Conservation (phyloP, 35 echinoderm and acorn worm genomes). For the Amphiura filiformis region DNA sequence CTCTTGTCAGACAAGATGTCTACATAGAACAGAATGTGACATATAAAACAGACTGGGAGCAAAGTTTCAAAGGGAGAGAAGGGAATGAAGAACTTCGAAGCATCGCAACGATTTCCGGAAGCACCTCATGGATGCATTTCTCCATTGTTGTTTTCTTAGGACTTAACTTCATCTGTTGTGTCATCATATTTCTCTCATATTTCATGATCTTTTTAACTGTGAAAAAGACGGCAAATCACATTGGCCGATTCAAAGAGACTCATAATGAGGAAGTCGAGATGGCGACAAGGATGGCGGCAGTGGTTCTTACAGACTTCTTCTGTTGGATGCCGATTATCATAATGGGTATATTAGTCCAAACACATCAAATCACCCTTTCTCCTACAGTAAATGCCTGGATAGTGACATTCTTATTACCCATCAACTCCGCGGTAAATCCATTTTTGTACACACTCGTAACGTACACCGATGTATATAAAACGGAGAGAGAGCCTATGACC, state of each 20-base stretch:
- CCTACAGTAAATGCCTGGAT: conserved; percentile 19
- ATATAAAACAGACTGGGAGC: background rate
- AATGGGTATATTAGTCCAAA: conserved; percentile 24
- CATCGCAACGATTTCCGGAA: background rate
- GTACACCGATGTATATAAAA: background rate
- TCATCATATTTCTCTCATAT: conserved; percentile 30
- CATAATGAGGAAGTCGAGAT: conserved; percentile 6
- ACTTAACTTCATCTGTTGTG: conserved; percentile 9
- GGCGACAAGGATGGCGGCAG: conserved; percentile 24
- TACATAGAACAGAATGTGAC: background rate
- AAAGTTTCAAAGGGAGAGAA: too few species aligned
- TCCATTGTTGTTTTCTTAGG: conserved; percentile 28
- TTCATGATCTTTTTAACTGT: conserved; percentile 9
- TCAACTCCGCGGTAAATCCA: conserved; percentile 43
- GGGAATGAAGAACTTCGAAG: background rate
- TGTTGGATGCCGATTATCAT: conserved; percentile 28
- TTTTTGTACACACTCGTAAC: conserved; percentile 20
- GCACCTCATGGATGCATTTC: conserved; percentile 13
- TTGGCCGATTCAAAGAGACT: background rate
- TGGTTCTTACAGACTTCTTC: conserved; percentile 32
- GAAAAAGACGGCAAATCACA: background rate
- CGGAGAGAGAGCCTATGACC: background rate
- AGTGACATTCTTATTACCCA: conserved; percentile 3
- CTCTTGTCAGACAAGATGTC: conserved; percentile 2
- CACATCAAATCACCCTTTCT: background rate